A percentile compares a stretch with the other conserved stretches of the same genome.
Evolutionary conservation across 2,113 vertebrate species (phyloP).

Genomic region (Mobula birostris): DNA sequence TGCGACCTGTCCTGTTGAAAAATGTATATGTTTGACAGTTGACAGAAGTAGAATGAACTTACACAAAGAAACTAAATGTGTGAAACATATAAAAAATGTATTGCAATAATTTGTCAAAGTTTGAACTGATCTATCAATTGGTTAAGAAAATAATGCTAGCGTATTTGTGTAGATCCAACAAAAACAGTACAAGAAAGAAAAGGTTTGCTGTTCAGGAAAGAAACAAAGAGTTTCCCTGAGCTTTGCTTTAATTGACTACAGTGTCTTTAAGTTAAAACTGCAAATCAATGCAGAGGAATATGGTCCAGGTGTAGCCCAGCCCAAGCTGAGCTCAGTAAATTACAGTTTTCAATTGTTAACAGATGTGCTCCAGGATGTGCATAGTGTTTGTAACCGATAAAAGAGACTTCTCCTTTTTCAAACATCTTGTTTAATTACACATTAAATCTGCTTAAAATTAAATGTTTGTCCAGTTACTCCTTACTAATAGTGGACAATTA

Average conservation of each 20-base stretch:
- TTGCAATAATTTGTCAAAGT: neutral
- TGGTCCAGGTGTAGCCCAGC: constrained; percentile 23
- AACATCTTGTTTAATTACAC: constrained; percentile 22
- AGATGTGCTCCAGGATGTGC: constrained; percentile 32
- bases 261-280: neutral
- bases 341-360: constrained; percentile 24
- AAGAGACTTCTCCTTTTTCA: constrained; percentile 26
- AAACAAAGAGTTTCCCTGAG: neutral
- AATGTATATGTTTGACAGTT: neutral
- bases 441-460: constrained; percentile 18
- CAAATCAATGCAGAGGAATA: neutral
- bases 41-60: neutral
- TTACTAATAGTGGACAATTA: neutral
- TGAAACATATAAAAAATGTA: neutral
- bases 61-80: neutral
- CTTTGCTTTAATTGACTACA: neutral
- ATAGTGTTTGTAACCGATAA: neutral
- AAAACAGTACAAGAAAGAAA: neutral
- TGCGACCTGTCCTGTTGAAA: neutral
- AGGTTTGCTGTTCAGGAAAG: neutral
- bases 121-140: neutral
- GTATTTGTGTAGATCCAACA: neutral
- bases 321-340: constrained; percentile 16
- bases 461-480: constrained; percentile 15
- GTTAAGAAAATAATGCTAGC: neutral